These are phyloP conservation scores for Sylvia atricapilla DNA, from an alignment of 2,113 vertebrate genomes.

Conservation along the genomic window DNA sequence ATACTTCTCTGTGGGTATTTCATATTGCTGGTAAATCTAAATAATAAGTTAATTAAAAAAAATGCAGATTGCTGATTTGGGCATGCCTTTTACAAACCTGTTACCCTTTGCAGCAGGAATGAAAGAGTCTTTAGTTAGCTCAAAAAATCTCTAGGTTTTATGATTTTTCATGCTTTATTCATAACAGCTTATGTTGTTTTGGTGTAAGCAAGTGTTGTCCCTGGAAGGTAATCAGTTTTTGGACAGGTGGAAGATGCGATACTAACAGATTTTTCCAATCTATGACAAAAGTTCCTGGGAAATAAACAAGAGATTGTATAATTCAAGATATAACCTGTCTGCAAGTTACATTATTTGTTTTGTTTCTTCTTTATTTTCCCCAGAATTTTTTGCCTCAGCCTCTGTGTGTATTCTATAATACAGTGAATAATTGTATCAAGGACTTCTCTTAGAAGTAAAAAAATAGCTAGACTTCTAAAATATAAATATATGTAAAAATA, in stretches of 20 bases:
- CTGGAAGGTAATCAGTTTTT: neutral
- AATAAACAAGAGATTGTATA: neutral
- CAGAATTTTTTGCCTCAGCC: neutral
- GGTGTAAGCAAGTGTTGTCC: neutral
- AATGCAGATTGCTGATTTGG: neutral
- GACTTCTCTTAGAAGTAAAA: neutral
- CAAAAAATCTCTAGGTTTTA: neutral
- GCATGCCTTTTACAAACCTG: neutral
- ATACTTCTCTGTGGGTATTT: neutral
- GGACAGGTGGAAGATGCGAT: neutral
- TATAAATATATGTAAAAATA: neutral
- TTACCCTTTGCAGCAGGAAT: neutral
- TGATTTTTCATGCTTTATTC: neutral
- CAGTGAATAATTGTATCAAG: neutral
- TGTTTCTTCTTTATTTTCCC: neutral
- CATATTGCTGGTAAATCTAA: neutral
- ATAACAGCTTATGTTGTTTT: neutral
- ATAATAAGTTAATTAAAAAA: neutral
- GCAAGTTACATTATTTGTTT: neutral
- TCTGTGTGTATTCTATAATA: neutral
- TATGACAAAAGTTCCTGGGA: neutral
- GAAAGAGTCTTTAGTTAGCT: neutral
- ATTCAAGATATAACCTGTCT: neutral
- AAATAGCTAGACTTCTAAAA: neutral
- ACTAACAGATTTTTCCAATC: neutral